Conservation (phyloP, 2,888 invertebrate species). For the Ecliptopera silaceata region DNA sequence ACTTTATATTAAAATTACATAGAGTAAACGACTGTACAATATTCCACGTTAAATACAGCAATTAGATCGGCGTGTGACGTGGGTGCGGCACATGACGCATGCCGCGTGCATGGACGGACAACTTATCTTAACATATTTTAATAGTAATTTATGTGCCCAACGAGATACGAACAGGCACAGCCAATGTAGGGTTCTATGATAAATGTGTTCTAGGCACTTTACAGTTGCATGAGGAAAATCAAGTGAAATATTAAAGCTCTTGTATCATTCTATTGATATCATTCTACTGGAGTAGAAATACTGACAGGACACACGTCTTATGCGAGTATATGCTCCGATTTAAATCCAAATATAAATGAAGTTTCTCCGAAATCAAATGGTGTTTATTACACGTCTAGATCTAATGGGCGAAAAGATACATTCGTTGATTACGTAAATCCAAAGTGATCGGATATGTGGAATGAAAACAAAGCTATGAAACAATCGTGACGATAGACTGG, state of each 20-base stretch:
- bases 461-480: slow-evolving; percentile 39
- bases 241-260: background rate
- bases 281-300: too few relatives aligned
- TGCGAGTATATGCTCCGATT: too few relatives aligned
- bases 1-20: too few relatives aligned
- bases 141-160: slow-evolving; percentile 38
- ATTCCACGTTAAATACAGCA: slow-evolving; percentile 45
- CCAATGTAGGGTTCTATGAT: slow-evolving; percentile 10
- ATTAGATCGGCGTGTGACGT: slow-evolving; percentile 59
- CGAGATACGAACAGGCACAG: slow-evolving; percentile 24
- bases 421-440: slow-evolving; percentile 9
- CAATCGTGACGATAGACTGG: slow-evolving; percentile 49
- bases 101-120: slow-evolving; percentile 42
- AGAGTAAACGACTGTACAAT: slow-evolving; percentile 27
- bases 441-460: slow-evolving; percentile 28
- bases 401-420: background rate
- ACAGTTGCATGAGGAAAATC: slow-evolving; percentile 15
- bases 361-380: background rate
- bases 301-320: too few relatives aligned
- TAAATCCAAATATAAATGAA: background rate
- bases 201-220: slow-evolving; percentile 1
- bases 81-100: slow-evolving; percentile 51
- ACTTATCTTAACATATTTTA: slow-evolving; percentile 32
- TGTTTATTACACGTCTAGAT: background rate
- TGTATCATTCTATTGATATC: background rate